Evolutionary conservation across 2,113 vertebrate species (phyloP), one percentile per base, ranked within the genome.

Genomic region (Rutilus rutilus): DNA sequence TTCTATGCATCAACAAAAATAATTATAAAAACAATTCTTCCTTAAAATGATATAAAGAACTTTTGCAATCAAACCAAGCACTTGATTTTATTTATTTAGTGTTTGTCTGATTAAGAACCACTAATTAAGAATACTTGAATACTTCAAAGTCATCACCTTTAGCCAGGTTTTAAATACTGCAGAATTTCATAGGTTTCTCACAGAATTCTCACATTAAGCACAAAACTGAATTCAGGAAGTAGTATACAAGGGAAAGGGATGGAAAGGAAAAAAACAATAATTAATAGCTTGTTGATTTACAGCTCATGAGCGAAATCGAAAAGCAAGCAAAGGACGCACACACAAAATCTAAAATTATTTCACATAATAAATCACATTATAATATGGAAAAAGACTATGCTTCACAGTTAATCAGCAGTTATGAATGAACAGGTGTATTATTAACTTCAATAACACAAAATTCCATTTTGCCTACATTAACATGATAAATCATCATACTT

Each of bases 1-100:
- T 75, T 14, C 71, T 47, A n/a, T 47, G 71, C 71, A 75, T 74
- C 23, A 74, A 74, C 21, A 71, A 39, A 39, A 69, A 69, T 6
- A 36, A 5, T n/a, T n/a, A 36, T 36, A 36, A 36, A 47, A 45
- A 42, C 9, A 11, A 21, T 73, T 73, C 36, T 73, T 45, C 0
- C 3, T 65, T 8, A 67, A 36, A 67, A 36, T 21, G 1, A 19
- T 21, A 67, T 67, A 67, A 67, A 67, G 15, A 67, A 67, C 17
- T 8, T 67, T 67, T 36, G 30, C 14, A 67, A 67, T 36, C 15
- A 36, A 36, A 65, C 2, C 8, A 4, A 36, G 19, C 30, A 9
- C 3, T 19, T 67, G 30, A 67, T 36, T 67, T 19, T 19, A 14
- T 67, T 33, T 9, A 19, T 67, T 30, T 21, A 19, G 33, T 67